Conservation (phyloP, 1,140 invertebrate species). For the Diploscapter pachys region DNA sequence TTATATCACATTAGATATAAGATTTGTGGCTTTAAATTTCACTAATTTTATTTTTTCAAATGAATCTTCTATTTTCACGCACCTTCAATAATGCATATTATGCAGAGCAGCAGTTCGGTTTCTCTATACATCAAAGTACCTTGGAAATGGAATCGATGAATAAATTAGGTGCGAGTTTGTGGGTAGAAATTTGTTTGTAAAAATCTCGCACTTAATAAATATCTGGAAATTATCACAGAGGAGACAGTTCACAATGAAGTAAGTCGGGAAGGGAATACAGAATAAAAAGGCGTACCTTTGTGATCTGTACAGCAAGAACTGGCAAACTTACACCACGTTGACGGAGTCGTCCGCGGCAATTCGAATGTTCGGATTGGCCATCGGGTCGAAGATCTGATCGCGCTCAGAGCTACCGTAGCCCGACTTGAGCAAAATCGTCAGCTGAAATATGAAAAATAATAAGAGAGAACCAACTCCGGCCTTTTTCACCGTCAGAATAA, state of each 20-base stretch:
- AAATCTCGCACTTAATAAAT: slow-evolving; percentile 25
- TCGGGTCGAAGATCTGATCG: slow-evolving; percentile 51
- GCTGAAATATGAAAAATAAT: neutral
- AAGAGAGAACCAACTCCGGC: no score
- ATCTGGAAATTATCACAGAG: slow-evolving; percentile 6
- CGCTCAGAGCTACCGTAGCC: slow-evolving; percentile 12
- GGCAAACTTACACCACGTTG: no score
- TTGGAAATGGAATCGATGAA: no score
- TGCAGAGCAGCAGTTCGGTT: no score
- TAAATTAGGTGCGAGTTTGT: slow-evolving; percentile 21
- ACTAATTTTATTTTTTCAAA: neutral
- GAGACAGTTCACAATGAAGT: slow-evolving; percentile 1
- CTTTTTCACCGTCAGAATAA: neutral
- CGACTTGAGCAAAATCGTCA: slow-evolving; percentile 11
- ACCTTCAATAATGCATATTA: no score
- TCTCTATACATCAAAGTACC: no score
- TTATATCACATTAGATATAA: slow-evolving; percentile 10
- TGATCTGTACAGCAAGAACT: no score
- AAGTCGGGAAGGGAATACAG: slow-evolving; percentile 5
- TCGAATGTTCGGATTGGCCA: slow-evolving; percentile 56
- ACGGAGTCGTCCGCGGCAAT: slow-evolving; percentile 37
- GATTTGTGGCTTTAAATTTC: slow-evolving; percentile 16
- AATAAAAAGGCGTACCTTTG: neutral
- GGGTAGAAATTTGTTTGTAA: neutral
- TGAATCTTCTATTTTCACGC: no score